Conservation (phyloP, 53 echinoderm and acorn worm species). For the Antedon mediterranea region DNA sequence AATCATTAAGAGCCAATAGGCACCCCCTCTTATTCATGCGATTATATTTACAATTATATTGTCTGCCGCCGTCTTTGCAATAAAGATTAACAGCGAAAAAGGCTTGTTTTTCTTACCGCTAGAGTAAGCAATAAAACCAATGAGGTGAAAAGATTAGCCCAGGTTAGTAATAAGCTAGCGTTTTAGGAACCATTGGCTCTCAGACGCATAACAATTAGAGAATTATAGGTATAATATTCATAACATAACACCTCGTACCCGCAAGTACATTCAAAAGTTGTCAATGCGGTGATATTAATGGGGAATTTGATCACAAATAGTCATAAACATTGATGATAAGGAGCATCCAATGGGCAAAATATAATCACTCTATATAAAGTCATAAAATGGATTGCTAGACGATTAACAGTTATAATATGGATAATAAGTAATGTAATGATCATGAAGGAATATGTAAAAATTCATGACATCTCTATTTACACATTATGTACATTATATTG, state of each 20-base stretch:
- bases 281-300: not conserved
- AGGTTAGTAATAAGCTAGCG: not conserved
- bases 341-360: not conserved
- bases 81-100: not conserved
- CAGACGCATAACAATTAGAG: not conserved
- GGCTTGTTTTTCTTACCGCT: not conserved
- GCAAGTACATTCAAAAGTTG: not conserved
- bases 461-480: not conserved
- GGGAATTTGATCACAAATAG: not conserved
- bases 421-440: not conserved
- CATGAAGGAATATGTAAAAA: not conserved
- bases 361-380: no score
- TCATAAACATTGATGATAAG: not conserved
- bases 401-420: not conserved
- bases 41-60: not conserved
- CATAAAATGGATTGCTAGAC: no score
- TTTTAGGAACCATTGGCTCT: not conserved
- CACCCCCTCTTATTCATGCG: not conserved
- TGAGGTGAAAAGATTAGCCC: not conserved
- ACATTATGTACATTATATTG: not conserved
- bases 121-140: not conserved
- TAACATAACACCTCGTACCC: not conserved
- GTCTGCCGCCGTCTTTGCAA: not conserved
- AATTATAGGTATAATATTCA: not conserved
- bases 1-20: not conserved